Percentiles rank a stretch among this genome's conserved stretches.
These are phyloP conservation scores for Pogona vitticeps DNA, from an alignment of 2,113 vertebrate species.

Conservation along the genomic window DNA sequence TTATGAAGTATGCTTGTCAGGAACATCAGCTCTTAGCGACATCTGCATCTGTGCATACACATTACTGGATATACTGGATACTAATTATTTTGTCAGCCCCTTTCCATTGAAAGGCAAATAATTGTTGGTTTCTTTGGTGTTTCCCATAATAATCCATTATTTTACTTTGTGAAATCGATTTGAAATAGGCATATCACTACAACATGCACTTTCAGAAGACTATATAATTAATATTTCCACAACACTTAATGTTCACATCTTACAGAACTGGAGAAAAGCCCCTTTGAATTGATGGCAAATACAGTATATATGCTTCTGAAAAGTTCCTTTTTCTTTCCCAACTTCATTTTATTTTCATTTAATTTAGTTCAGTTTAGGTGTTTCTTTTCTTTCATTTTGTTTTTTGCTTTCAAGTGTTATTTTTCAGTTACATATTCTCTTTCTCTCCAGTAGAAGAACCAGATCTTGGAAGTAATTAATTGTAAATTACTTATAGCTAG, in stretches of 20 bases:
- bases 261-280: not conserved
- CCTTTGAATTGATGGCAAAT: conserved; percentile 22
- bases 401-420: too few species aligned
- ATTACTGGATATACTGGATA: conserved; percentile 6
- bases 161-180: conserved; percentile 9
- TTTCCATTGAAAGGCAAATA: not conserved
- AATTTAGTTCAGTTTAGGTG: too few species aligned
- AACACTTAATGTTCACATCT: not conserved
- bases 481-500: too few species aligned
- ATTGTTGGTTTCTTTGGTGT: not conserved
- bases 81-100: conserved; percentile 21
- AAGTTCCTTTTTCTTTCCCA: not conserved
- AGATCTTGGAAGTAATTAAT: too few species aligned
- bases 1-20: not conserved
- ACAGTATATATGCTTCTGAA: not conserved
- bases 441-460: too few species aligned
- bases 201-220: not conserved
- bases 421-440: too few species aligned
- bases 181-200: conserved; percentile 1
- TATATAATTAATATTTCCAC: not conserved
- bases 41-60: not conserved
- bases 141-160: not conserved
- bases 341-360: not conserved
- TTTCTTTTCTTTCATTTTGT: too few species aligned
- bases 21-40: not conserved